Evolutionary conservation across 2,888 invertebrate species (phyloP).

Genomic region (Gasteruption jaculator): DNA sequence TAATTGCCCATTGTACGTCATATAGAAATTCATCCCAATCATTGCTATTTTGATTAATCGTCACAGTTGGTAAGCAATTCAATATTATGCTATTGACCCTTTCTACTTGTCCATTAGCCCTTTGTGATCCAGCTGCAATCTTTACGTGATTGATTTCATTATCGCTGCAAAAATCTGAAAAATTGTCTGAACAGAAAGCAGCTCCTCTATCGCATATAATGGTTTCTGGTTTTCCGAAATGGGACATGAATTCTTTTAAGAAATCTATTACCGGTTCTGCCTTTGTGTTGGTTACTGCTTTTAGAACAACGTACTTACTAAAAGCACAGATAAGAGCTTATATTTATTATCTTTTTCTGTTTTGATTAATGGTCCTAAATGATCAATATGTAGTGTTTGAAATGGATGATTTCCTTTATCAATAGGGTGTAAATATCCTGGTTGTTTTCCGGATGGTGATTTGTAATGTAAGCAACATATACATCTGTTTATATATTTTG

Average conservation of each 20-base stretch:
- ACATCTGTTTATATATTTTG: no score
- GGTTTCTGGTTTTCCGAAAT: conserved; percentile 29
- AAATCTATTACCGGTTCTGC: conserved; percentile 8
- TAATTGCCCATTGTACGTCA: conserved; percentile 12
- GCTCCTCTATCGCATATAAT: conserved; percentile 32
- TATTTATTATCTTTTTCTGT: no score
- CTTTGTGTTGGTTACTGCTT: conserved; percentile 13
- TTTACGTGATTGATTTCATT: conserved; percentile 27
- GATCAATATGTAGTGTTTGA: no score
- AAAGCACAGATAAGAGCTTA: conserved; percentile 13
- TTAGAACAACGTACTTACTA: conserved; percentile 18
- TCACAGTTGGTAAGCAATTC: conserved; percentile 19
- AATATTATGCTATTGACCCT: conserved; percentile 22
- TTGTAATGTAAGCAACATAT: no score
- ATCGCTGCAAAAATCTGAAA: conserved; percentile 23
- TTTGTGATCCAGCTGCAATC: conserved; percentile 26
- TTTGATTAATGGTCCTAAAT: no score
- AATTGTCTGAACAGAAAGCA: conserved; percentile 27
- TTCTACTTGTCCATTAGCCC: conserved; percentile 25
- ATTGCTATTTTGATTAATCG: conserved; percentile 13
- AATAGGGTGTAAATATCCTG: no score
- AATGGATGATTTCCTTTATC: no score
- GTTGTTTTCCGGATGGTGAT: no score
- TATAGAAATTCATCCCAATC: conserved; percentile 14
- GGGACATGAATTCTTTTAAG: conserved; percentile 18